These are phyloP conservation scores for Liodrosophila aerea DNA, from an alignment of 2,888 invertebrate species.

Conservation along the genomic window DNA sequence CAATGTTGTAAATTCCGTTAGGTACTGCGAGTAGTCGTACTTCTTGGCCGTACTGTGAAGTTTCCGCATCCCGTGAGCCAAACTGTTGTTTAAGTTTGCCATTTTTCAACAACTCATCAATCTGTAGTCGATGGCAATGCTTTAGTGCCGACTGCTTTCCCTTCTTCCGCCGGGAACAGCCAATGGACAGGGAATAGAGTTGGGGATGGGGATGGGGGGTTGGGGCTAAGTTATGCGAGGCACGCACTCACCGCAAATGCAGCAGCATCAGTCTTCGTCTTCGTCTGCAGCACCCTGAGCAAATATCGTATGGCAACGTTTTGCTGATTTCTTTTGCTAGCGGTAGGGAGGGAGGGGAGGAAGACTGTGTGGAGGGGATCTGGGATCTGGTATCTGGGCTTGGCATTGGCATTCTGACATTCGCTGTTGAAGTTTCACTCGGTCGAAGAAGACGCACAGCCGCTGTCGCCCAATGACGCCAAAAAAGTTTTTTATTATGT, in stretches of 20 bases:
- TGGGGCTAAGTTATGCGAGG: slow-evolving; percentile 72
- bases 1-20: slow-evolving; percentile 35
- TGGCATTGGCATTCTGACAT: slow-evolving; percentile 14
- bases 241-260: slow-evolving; percentile 77
- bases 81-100: slow-evolving; percentile 77
- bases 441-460: slow-evolving; percentile 28
- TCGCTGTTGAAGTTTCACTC: slow-evolving; percentile 48
- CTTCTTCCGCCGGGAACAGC: slow-evolving; percentile 31
- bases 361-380: no score
- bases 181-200: not conserved
- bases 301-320: slow-evolving; percentile 58
- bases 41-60: not conserved
- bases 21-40: slow-evolving; percentile 19
- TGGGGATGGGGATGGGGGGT: not conserved
- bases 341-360: not conserved
- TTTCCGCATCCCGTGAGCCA: slow-evolving; percentile 34
- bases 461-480: slow-evolving; percentile 66
- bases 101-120: slow-evolving; percentile 78
- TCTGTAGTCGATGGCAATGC: slow-evolving; percentile 63
- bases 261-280: slow-evolving; percentile 73
- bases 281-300: slow-evolving; percentile 61
- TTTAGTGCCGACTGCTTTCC: slow-evolving; percentile 38
- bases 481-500: slow-evolving; percentile 73
- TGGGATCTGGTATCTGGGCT: not conserved
- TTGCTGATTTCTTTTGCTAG: slow-evolving; percentile 47